Base-by-base conservation (phyloP, 2,797 vertebrate genomes). In the Halcyon leucocephala region DNA sequence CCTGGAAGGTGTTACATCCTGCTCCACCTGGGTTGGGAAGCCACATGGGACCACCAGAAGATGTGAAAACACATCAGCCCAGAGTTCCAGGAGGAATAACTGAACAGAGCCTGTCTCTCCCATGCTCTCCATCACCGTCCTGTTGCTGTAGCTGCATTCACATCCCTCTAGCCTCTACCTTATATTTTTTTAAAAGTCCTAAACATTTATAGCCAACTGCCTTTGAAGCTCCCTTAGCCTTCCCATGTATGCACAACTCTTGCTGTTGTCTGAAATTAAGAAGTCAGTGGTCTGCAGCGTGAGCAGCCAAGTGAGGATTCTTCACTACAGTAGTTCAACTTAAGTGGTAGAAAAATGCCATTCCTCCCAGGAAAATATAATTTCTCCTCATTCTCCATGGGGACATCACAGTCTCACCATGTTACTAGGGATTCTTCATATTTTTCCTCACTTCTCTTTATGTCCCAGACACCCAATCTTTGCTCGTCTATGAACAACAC, bases 141-240 rank as follows among this genome's bases (percentile, higher is more conserved):
- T n/a, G 12, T 18, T 69, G 14, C n/a, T 62, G 25, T 37, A 65
- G 26, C 7, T 90, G 6, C 17, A 16, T 21, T 62, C 44, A 21
- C 0, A 0, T 22, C 5, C n/a, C 15, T 11, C 20, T 20, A 44
- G 28, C 15, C 12, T 14, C n/a, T 15, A 26, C 9, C 20, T 61
- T 51, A 25, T 62, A 3, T 28, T 71, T 79, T 29, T 24, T 2
- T 33, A 82, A 71, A 73, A 64, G 24, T 28, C 57, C 24, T 54
- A 71, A 18, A 46, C 1, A 4, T 31, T 60, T n/a, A 64, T 14
- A 81, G 42, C 3, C 46, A 72, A 10, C 25, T 24, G n/a, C 17
- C 20, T 85, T 70, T 73, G 67, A 55, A 93, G 24, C 7, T 81
- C 18, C 15, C 22, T 13, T 67, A 48, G 39, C 16, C n/a, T 52